A percentile compares a stretch with the other conserved stretches of the same genome.
phyloP scores from a whole-genome alignment of 2,113 vertebrate species.

The Sardina pilchardus region DNA sequence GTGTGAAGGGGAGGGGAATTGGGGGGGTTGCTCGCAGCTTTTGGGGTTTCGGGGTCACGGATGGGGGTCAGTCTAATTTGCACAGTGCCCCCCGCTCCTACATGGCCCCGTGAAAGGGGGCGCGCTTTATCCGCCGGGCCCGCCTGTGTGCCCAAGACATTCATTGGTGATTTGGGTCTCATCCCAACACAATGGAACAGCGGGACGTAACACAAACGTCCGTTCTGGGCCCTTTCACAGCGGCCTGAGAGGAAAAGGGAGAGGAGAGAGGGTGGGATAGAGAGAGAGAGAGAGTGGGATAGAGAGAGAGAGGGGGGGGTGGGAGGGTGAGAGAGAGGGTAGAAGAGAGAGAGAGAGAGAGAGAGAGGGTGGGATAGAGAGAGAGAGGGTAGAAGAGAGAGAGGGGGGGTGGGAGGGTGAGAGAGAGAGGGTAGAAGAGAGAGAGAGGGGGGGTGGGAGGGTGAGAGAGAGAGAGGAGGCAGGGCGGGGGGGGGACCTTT shows the following conservation, averaged over 20 bases:
- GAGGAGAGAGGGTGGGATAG: neutral
- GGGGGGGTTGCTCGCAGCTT: conserved; percentile 23
- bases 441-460: neutral
- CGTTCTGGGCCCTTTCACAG: conserved; percentile 16
- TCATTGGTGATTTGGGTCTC: conserved; percentile 50
- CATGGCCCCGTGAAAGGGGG: conserved; percentile 40
- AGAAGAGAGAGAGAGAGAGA: neutral
- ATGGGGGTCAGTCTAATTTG: conserved; percentile 53
- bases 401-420: neutral
- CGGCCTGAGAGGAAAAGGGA: neutral
- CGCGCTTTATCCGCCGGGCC: conserved; percentile 43
- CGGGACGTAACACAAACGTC: conserved; percentile 39
- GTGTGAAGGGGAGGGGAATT: neutral
- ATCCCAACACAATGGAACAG: conserved; percentile 47
- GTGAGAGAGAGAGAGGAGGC: neutral
- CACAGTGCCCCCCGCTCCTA: conserved; percentile 46
- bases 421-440: neutral
- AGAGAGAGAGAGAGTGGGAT: neutral
- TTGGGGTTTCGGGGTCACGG: conserved; percentile 23
- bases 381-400: neutral
- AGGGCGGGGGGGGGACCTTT: neutral
- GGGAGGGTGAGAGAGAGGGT: neutral
- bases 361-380: neutral
- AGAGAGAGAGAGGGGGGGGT: neutral
- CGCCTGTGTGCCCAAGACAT: conserved; percentile 45